These are phyloP conservation scores for Drosophila asahinai DNA, from an alignment of 1,140 invertebrate species.

Conservation along the genomic window DNA sequence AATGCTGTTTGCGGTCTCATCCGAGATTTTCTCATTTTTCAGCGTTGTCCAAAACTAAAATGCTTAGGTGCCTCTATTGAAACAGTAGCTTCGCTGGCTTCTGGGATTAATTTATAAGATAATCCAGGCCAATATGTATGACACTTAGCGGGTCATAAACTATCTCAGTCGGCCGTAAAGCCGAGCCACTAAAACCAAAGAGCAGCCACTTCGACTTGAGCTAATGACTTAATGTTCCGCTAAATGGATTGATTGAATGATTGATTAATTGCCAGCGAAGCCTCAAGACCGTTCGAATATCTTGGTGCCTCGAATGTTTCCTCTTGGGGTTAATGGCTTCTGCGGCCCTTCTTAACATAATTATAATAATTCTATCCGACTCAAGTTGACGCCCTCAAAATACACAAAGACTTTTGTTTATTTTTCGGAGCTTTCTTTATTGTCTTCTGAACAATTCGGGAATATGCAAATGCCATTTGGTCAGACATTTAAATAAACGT, in stretches of 20 bases:
- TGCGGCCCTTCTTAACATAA: conserved; percentile 34
- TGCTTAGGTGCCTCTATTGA: not conserved
- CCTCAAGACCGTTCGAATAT: conserved; percentile 26
- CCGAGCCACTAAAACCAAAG: not conserved
- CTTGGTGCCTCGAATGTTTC: conserved; percentile 2
- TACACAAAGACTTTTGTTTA: conserved; percentile 31
- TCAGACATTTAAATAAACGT: conserved; percentile 41
- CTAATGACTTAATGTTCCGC: conserved; percentile 51
- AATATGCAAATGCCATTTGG: conserved; percentile 58
- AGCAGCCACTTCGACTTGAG: not conserved
- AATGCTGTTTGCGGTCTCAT: conserved; percentile 4
- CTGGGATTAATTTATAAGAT: conserved; percentile 19
- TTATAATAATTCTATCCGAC: conserved; percentile 15
- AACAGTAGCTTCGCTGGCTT: conserved; percentile 34
- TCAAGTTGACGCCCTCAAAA: conserved; percentile 8
- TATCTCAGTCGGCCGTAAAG: conserved; percentile 28
- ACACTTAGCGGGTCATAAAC: conserved; percentile 40
- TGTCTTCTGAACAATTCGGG: conserved; percentile 37
- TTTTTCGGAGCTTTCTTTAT: conserved; percentile 37
- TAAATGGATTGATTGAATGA: conserved; percentile 36
- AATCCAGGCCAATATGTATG: conserved; percentile 26
- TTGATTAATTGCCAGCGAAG: conserved; percentile 23
- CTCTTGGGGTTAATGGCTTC: conserved; percentile 64
- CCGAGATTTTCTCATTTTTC: conserved; percentile 24
- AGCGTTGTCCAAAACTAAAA: conserved; percentile 7